Evolutionary conservation across 2,888 invertebrate species (phyloP).

Genomic region (Pristionchus entomophagus): DNA sequence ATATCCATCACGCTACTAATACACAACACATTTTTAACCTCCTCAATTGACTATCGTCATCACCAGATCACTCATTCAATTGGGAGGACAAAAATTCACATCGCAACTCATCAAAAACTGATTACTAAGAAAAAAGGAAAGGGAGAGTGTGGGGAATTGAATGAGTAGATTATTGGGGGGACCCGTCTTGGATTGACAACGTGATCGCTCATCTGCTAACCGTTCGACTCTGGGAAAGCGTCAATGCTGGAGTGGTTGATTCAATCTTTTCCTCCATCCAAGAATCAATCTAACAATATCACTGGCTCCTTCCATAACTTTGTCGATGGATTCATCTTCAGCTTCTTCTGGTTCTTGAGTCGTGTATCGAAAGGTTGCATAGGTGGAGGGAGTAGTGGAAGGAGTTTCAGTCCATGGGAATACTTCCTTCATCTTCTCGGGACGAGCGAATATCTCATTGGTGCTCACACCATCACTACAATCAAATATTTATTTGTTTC

Average conservation of each 20-base stretch:
- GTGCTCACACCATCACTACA: not conserved
- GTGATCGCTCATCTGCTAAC: slow-evolving; percentile 46
- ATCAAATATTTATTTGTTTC: not conserved
- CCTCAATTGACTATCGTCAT: not conserved
- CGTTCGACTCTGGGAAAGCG: slow-evolving; percentile 65
- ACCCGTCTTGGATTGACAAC: not conserved
- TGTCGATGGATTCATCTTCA: too few relatives aligned
- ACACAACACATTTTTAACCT: not conserved
- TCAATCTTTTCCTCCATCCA: not conserved
- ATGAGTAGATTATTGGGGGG: not conserved
- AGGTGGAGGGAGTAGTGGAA: not conserved
- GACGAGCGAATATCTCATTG: slow-evolving; percentile 2
- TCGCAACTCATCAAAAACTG: slow-evolving; percentile 11
- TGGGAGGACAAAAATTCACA: not conserved
- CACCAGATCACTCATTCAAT: not conserved
- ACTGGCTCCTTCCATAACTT: not conserved
- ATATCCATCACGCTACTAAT: slow-evolving; percentile 9
- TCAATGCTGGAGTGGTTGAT: not conserved
- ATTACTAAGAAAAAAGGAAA: not conserved
- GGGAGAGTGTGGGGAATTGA: not conserved
- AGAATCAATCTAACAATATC: not conserved
- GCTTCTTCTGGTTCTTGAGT: not conserved
- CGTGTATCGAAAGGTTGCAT: not conserved
- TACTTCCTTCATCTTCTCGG: not conserved
- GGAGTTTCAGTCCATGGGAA: not conserved